Evolutionary conservation across 2,797 vertebrate genomes (phyloP), one percentile per base, ranked within the genome.

Genomic region (Brachymystax lenok): DNA sequence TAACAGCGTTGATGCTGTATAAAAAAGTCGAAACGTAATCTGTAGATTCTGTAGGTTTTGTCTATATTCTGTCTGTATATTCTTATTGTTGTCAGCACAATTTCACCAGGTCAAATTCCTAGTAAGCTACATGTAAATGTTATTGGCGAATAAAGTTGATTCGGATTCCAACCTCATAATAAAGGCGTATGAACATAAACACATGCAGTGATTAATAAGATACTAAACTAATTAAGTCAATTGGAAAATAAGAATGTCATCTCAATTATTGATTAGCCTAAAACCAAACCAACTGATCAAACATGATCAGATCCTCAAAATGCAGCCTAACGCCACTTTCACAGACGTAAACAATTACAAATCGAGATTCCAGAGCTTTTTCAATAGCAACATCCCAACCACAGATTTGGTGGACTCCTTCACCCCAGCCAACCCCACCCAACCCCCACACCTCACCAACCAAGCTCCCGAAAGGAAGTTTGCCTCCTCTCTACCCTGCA

Each of bases 351-450:
- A 92, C 71, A 80, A 83, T 83, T 85, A 91, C 91, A 89, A 3
- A 86, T 92, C 61, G 85, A 90, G 85, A 87, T 88, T 83, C 75
- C 82, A 73, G 77, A 83, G 14, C 72, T 83, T 83, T 81, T 63
- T 63, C 59, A 24, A 13, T 10, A 63, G 79, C 79, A 88, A 81
- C 83, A 83, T 76, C 84, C 73, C 76, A 80, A 85, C 70, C 75
- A 78, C 85, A 88, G 80, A 87, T 87, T 88, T 63, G 59, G 59
- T 63, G 81, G 83, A 89, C 84, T 89, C 87, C 74, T 84, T 93
- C 91, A 92, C 91, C 91, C 92, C 75, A 90, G 86, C 86, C 92
- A 92, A 93, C 92, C 91, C 80, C 87, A 87, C 91, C 91, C 91
- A 93, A 88, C 92, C 93, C 91, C 93, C 93, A 90, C 81, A 81